A percentile compares a stretch with the other conserved stretches of the same genome.
Evolutionary conservation across 2,113 vertebrate genomes (phyloP).

Genomic region (Ophthalmotilapia sp.): DNA sequence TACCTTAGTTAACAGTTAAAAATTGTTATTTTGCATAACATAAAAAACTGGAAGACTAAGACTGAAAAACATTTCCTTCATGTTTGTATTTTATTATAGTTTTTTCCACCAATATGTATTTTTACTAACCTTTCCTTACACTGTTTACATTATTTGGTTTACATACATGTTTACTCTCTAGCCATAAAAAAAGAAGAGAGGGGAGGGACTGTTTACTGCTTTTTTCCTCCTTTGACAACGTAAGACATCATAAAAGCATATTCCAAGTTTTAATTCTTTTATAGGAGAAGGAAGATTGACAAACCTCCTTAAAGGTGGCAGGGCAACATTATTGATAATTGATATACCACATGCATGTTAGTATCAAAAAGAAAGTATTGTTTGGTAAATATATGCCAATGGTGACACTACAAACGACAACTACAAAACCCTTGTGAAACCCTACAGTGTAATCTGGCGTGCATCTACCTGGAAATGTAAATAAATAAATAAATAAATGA

Average conservation of each 20-base stretch:
- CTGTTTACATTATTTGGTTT: background rate
- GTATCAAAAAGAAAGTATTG: background rate
- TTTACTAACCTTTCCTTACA: background rate
- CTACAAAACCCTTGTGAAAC: background rate
- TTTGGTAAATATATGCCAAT: background rate
- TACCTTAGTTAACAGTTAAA: background rate
- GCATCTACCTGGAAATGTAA: background rate
- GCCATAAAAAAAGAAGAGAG: background rate
- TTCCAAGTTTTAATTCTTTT: background rate
- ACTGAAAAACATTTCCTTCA: background rate
- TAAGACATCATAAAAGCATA: background rate
- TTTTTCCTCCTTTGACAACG: background rate
- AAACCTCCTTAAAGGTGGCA: background rate
- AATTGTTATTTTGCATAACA: background rate
- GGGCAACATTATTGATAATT: background rate
- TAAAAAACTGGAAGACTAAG: background rate
- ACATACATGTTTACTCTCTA: background rate
- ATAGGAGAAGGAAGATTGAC: background rate
- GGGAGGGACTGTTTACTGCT: background rate
- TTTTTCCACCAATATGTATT: background rate
- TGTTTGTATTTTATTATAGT: background rate
- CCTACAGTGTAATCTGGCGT: background rate
- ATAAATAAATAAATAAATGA: background rate
- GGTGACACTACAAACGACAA: background rate
- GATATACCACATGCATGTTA: background rate